phyloP scores from a whole-genome alignment of 1,140 invertebrate species.

The Galleria mellonella region DNA sequence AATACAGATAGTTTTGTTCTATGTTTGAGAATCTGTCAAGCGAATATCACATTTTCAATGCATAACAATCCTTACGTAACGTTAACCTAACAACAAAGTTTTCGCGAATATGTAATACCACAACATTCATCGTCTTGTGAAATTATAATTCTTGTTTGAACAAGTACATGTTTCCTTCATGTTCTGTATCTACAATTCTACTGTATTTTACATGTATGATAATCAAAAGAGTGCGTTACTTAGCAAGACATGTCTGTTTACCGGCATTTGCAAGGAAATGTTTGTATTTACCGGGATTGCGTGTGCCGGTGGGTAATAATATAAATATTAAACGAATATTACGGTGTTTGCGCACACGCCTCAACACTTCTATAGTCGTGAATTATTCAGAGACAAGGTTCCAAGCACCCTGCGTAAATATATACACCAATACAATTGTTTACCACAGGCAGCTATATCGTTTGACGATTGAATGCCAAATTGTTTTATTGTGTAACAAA shows the following conservation, averaged over 20 bases:
- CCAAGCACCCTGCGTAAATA: constrained; percentile 16
- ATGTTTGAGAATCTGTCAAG: no score
- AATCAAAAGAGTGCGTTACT: constrained; percentile 37
- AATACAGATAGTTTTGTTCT: no score
- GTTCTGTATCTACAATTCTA: constrained; percentile 8
- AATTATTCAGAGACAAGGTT: constrained; percentile 50
- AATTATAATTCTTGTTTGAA: constrained; percentile 8
- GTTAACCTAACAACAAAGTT: no score
- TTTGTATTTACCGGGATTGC: constrained; percentile 39
- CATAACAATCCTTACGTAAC: no score
- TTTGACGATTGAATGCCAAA: constrained; percentile 2
- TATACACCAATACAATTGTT: constrained; percentile 19
- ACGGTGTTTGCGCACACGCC: constrained; percentile 48
- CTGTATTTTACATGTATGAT: constrained; percentile 10
- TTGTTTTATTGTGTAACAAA: constrained; percentile 4
- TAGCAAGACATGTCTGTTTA: constrained; percentile 28
- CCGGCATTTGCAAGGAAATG: constrained; percentile 35
- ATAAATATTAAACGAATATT: constrained; percentile 65
- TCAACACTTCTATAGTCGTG: constrained; percentile 50
- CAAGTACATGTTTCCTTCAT: constrained; percentile 1
- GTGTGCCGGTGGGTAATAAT: constrained; percentile 41
- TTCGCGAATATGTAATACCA: no score
- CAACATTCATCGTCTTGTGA: constrained; percentile 4
- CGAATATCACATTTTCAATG: no score
- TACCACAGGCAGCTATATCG: constrained; percentile 7